Percentiles rank a stretch among this genome's conserved stretches.
Conservation (phyloP, 2,113 vertebrate species). For the Eolophus roseicapilla region DNA sequence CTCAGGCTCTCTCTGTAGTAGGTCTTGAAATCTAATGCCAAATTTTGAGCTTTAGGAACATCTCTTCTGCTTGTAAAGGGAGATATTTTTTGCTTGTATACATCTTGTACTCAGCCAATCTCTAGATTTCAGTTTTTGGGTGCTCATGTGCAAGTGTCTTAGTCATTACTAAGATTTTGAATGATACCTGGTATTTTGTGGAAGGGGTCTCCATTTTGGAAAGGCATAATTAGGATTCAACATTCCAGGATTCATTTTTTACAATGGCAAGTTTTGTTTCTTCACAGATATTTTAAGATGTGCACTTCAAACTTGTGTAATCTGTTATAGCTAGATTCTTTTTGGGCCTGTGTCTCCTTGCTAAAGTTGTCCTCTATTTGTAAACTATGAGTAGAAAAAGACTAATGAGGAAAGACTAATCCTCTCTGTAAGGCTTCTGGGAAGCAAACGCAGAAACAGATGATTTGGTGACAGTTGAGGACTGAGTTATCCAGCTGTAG, state of each 20-base stretch:
- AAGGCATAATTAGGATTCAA: neutral
- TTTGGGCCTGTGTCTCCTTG: neutral
- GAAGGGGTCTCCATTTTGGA: neutral
- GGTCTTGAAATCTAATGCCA: slow-evolving; percentile 18
- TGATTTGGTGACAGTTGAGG: neutral
- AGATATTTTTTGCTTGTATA: neutral
- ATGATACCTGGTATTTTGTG: neutral
- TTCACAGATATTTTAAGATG: neutral
- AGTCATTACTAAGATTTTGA: neutral
- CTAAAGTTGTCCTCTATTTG: neutral
- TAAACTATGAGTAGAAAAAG: neutral
- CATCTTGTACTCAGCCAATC: neutral
- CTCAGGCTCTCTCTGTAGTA: neutral
- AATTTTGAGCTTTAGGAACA: neutral
- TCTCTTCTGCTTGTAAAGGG: slow-evolving; percentile 25
- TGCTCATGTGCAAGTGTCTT: neutral
- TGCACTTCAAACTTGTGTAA: neutral
- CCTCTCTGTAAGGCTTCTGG: neutral
- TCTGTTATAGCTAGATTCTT: neutral
- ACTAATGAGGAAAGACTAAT: neutral
- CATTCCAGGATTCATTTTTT: neutral
- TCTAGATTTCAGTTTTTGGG: neutral
- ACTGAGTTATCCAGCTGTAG: neutral
- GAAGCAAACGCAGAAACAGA: neutral
- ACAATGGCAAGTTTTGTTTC: neutral